phyloP scores from a whole-genome alignment of 2,888 invertebrate species.

The Dicroscelio sp. region DNA sequence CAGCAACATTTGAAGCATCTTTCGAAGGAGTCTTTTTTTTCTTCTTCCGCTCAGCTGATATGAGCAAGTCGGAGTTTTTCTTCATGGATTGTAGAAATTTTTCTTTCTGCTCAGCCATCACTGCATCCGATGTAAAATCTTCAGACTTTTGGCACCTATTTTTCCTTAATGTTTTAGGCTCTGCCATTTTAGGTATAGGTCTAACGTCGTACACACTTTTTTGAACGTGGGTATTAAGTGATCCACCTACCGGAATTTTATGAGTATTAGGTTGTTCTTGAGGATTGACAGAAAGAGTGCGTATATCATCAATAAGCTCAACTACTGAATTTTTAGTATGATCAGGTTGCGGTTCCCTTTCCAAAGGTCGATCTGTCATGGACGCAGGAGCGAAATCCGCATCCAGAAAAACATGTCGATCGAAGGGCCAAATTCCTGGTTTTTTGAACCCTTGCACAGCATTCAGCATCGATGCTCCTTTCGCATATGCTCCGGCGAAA shows the following conservation, averaged over 20 bases:
- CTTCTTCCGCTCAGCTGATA: constrained; percentile 35
- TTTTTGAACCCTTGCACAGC: constrained; percentile 68
- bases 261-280: constrained; percentile 15
- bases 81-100: constrained; percentile 19
- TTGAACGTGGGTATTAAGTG: constrained; percentile 7
- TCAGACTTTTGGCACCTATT: constrained; percentile 42
- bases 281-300: constrained; percentile 17
- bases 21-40: constrained; percentile 23
- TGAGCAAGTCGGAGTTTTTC: constrained; percentile 2
- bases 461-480: constrained; percentile 80
- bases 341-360: constrained; percentile 17
- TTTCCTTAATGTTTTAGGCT: constrained; percentile 25
- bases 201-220: constrained; percentile 29
- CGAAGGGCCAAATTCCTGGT: constrained; percentile 75
- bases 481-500: constrained; percentile 82
- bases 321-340: constrained; percentile 1
- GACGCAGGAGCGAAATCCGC: constrained; percentile 75
- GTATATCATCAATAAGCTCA: constrained; percentile 18
- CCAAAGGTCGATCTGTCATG: constrained; percentile 58
- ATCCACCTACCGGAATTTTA: constrained; percentile 11
- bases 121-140: constrained; percentile 35
- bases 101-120: constrained; percentile 28
- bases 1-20: constrained; percentile 31
- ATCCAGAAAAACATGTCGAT: constrained; percentile 77
- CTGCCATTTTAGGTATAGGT: constrained; percentile 34